Evolutionary conservation across 1,140 invertebrate genomes (phyloP).

Genomic region (Musca domestica): DNA sequence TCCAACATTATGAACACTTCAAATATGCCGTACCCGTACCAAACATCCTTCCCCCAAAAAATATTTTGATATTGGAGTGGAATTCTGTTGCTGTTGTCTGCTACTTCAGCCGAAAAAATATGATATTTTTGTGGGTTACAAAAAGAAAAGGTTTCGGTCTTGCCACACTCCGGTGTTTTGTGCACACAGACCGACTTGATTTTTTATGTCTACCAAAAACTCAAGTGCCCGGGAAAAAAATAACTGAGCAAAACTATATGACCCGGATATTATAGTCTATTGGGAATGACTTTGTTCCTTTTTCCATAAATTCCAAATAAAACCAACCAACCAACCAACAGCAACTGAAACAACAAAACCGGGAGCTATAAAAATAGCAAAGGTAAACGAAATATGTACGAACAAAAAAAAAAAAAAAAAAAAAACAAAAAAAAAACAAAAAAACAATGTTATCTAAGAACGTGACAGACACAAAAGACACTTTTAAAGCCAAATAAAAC

Average conservation of each 20-base stretch:
- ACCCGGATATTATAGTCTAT: not conserved
- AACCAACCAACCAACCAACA: not conserved
- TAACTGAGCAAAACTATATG: conserved; percentile 1
- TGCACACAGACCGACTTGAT: too few species aligned
- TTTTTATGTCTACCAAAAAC: not conserved
- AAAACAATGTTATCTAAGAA: too few species aligned
- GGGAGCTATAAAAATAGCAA: not conserved
- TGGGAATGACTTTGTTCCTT: too few species aligned
- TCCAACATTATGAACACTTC: too few species aligned
- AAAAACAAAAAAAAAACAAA: not conserved
- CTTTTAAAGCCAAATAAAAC: too few species aligned
- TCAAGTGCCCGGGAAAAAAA: not conserved
- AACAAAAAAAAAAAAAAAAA: not conserved
- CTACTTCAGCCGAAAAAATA: not conserved
- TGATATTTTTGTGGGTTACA: not conserved
- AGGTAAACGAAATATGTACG: not conserved
- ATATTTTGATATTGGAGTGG: not conserved
- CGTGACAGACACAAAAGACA: too few species aligned
- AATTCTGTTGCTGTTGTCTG: not conserved
- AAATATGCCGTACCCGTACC: too few species aligned
- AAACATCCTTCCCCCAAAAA: too few species aligned
- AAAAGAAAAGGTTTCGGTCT: not conserved
- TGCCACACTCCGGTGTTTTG: too few species aligned
- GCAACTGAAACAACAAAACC: not conserved
- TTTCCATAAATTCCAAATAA: too few species aligned